Evolutionary conservation across 2,113 vertebrate species (phyloP), one percentile per base, ranked within the genome.

Genomic region (Smithornis capensis): DNA sequence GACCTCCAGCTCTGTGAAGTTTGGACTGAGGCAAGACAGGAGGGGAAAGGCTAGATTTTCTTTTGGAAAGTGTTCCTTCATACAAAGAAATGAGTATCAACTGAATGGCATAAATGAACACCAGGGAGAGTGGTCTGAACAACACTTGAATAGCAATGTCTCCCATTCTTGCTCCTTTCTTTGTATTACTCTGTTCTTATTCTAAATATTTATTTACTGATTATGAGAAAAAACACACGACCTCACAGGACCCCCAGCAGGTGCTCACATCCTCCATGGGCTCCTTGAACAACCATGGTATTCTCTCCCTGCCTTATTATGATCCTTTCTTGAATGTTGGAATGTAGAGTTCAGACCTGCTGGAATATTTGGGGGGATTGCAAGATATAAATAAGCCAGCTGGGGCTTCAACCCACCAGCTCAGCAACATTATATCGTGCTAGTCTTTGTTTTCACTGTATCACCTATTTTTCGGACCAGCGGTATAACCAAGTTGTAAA

Each of bases 401-500:
- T 97, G 96, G 96, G 96, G 97, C 38, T 83, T 94, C 96, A 95
- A 94, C 71, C 9, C 77, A 96, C 96, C 85, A n/a, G 60, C 69
- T 90, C 93, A 97, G 96, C 95, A 96, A 97, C 86, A 83, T 95
- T 96, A 97, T 97, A 96, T 96, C 83, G 77, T 95, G 95, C 84
- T 93, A 95, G 85, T 95, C 97, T 98, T 98, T 98, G 97, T 98
- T 98, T 98, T 95, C 97, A 87, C n/a, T 90, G 96, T 96, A 96
- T 97, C 96, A 94, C 97, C 96, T 95, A 91, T 96, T 96, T 97
- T 97, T 97, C 45, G 89, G 97, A 94, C 95, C 97, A 95, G 91
- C 77, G 97, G 97, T 97, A 97, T 97, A 96, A 88, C 90, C 96
- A 96, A 95, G 97, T 97, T 98, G 97, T 98, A 98, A 98, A 98